A percentile compares a stretch with the other conserved stretches of the same genome.
Conservation (phyloP, 1,140 invertebrate species). For the Latrodectus geometricus region DNA sequence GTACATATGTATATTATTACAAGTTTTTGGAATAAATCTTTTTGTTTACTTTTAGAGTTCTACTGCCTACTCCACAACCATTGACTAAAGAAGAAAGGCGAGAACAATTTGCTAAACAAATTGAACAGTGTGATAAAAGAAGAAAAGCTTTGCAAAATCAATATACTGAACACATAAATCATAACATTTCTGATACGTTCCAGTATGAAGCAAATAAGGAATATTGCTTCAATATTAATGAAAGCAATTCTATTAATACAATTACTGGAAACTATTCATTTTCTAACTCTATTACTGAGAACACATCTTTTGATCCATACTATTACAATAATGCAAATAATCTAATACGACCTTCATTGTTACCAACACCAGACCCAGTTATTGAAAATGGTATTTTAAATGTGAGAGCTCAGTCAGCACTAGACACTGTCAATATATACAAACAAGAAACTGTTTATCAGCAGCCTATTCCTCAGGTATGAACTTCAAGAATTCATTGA, state of each 20-base stretch:
- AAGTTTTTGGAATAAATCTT: no score
- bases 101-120: constrained; percentile 81
- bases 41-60: constrained; percentile 7
- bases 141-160: constrained; percentile 61
- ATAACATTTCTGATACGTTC: not conserved
- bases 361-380: constrained; percentile 9
- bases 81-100: constrained; percentile 77
- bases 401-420: not conserved
- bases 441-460: constrained; percentile 12
- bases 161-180: constrained; percentile 18
- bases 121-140: constrained; percentile 76
- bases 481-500: not conserved
- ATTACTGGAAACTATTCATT: constrained; percentile 1
- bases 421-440: constrained; percentile 14
- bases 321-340: constrained; percentile 19
- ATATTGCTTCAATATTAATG: constrained; percentile 8
- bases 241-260: constrained; percentile 2
- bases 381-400: constrained; percentile 2
- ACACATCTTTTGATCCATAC: not conserved
- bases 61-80: constrained; percentile 25
- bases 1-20: no score
- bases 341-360: constrained; percentile 2
- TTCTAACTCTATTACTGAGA: not conserved
- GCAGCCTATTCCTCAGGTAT: constrained; percentile 24
- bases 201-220: not conserved